Base-by-base conservation (phyloP, 2,888 invertebrate genomes). In the Amphiduros pacificus region DNA sequence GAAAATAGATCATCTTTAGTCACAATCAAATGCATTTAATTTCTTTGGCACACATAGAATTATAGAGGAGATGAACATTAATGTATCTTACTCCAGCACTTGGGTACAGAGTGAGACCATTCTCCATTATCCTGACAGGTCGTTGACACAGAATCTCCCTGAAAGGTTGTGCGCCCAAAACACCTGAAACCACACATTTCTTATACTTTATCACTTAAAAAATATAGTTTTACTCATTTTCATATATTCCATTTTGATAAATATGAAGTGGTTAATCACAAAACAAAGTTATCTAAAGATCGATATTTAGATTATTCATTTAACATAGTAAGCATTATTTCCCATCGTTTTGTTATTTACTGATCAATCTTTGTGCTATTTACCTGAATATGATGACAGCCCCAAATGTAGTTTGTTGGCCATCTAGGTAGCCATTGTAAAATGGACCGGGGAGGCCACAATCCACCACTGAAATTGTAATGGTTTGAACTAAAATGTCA, bases 381-480 rank as follows among this genome's bases (percentile, higher is more conserved):
- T 63, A 80, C 66, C 94, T 89, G 83, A 93, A 97, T 76, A 94
- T 93, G 66, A 96, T 89, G 65, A 93, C 92, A 0, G 94, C 92
- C 0, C 96, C 96, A 29, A 94, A 85, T 0, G 92, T 93, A 2
- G 94, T 95, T 28, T 93, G 94, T 90, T 81, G 72, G 11, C 86
- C 86, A 67, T 86, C 85, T 52, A 87, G 87, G 91, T 95, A 97
- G 2, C 99, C 98, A 79, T 99, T 97, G 88, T 92, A 93, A 9
- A 99, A 87, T 53, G 91, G 88, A 1, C 94, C 95, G 0, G 97
- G 94, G 74, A 91, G 90, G 0, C 95, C 94, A 84, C 98, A 99
- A 85, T 97, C 93, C 76, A 99, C 96, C 86, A 97, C 98, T 94
- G 85, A 31, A 71, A n/a, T n/a, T n/a, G n/a, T n/a, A n/a, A n/a